Evolutionary conservation across 2,888 invertebrate genomes (phyloP).

Genomic region (Drosophila conformis): DNA sequence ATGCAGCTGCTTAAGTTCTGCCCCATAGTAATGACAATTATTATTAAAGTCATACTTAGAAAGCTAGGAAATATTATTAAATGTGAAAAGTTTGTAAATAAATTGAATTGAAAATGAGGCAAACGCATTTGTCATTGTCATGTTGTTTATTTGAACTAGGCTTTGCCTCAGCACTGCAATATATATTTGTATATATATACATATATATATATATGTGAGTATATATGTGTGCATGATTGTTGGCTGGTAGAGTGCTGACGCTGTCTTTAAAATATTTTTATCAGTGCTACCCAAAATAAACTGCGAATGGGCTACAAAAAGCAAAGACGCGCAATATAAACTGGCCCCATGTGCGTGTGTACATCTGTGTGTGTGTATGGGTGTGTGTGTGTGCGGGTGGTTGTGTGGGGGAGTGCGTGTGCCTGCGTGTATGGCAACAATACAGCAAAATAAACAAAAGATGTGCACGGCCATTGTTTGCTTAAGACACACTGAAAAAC

Average conservation of each 20-base stretch:
- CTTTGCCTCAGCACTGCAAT: neutral
- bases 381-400: neutral
- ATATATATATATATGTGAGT: neutral
- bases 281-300: slow-evolving; percentile 43
- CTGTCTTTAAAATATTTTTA: slow-evolving; percentile 34
- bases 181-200: no score
- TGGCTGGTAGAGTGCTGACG: slow-evolving; percentile 7
- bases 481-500: slow-evolving; percentile 58
- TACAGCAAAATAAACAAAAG: slow-evolving; percentile 68
- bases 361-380: neutral
- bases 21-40: no score
- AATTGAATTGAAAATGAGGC: neutral
- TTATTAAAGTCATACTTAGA: neutral
- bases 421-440: slow-evolving; percentile 35
- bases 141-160: neutral
- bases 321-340: slow-evolving; percentile 32
- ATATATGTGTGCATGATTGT: slow-evolving; percentile 20
- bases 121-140: neutral
- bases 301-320: slow-evolving; percentile 36
- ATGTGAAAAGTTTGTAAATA: neutral
- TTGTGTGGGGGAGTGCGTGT: neutral
- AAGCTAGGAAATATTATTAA: neutral
- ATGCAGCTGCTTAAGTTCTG: neutral
- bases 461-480: slow-evolving; percentile 70
- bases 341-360: neutral